Evolutionary conservation across 2,888 invertebrate genomes (phyloP).

Genomic region (Cheilosia variabilis): DNA sequence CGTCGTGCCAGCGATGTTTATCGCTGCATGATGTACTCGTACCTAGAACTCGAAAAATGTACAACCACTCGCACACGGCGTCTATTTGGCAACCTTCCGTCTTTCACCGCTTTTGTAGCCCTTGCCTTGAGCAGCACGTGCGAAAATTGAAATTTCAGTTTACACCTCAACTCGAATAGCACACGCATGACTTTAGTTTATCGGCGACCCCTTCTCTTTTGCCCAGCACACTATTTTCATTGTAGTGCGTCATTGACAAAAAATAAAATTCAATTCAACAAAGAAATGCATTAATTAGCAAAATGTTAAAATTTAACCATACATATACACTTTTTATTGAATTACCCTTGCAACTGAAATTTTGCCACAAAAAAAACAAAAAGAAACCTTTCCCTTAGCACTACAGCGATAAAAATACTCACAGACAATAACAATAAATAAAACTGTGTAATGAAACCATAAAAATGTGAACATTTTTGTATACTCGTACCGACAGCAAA

Average conservation of each 20-base stretch:
- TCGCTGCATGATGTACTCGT: not conserved
- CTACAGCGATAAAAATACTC: not conserved
- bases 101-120: not conserved
- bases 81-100: not conserved
- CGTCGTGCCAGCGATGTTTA: not conserved
- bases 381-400: not conserved
- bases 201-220: not conserved
- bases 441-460: constrained; percentile 25
- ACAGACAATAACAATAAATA: constrained; percentile 20
- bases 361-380: not conserved
- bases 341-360: constrained; percentile 3
- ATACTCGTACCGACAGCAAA: not conserved
- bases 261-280: constrained; percentile 1
- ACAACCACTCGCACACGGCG: not conserved
- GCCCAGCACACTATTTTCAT: not conserved
- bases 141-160: constrained; percentile 8
- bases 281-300: constrained; percentile 24
- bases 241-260: not conserved
- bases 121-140: not conserved
- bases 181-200: constrained; percentile 15
- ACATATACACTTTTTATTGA: not conserved
- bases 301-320: constrained; percentile 9
- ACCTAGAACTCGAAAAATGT: not conserved
- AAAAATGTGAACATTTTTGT: constrained; percentile 16
- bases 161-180: constrained; percentile 24